A percentile compares a stretch with the other conserved stretches of the same genome.
phyloP scores from a whole-genome alignment of 2,888 invertebrate genomes.

The Philopedon plagiatum region DNA sequence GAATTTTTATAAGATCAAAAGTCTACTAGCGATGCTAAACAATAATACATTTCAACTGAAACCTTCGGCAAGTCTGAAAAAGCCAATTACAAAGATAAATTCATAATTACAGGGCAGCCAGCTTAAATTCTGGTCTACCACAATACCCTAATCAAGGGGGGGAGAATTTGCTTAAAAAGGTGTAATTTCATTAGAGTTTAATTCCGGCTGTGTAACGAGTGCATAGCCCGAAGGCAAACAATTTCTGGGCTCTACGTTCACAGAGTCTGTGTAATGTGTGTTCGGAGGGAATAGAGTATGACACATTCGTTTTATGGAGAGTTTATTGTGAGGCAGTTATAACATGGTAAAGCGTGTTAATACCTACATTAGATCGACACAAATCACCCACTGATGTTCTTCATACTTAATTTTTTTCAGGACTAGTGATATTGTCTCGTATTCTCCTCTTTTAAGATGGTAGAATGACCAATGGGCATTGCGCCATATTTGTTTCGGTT shows the following conservation, averaged over 20 bases:
- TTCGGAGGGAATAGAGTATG: neutral
- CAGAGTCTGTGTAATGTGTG: neutral
- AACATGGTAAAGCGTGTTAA: too few species aligned
- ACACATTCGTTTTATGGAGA: too few species aligned
- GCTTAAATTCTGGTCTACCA: slow-evolving; percentile 48
- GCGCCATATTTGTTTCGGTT: too few species aligned
- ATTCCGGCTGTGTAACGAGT: slow-evolving; percentile 37
- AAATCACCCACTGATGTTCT: too few species aligned
- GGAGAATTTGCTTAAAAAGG: slow-evolving; percentile 47
- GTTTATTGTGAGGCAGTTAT: too few species aligned
- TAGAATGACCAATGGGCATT: too few species aligned
- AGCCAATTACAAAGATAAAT: slow-evolving; percentile 47
- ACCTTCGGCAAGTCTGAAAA: slow-evolving; percentile 8
- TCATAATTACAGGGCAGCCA: slow-evolving; percentile 45
- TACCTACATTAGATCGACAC: too few species aligned
- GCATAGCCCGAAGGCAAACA: slow-evolving; percentile 37
- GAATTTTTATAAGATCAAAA: neutral
- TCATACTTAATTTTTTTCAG: too few species aligned
- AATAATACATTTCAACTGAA: slow-evolving; percentile 3
- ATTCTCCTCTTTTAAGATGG: too few species aligned
- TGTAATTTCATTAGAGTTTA: slow-evolving; percentile 48
- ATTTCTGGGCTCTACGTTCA: slow-evolving; percentile 34
- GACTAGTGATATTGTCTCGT: too few species aligned
- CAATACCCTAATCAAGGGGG: slow-evolving; percentile 50
- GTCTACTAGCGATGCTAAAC: neutral